A percentile compares a stretch with the other conserved stretches of the same genome.
Evolutionary conservation across 2,113 vertebrate genomes (phyloP).

Genomic region (Microtus ochrogaster): DNA sequence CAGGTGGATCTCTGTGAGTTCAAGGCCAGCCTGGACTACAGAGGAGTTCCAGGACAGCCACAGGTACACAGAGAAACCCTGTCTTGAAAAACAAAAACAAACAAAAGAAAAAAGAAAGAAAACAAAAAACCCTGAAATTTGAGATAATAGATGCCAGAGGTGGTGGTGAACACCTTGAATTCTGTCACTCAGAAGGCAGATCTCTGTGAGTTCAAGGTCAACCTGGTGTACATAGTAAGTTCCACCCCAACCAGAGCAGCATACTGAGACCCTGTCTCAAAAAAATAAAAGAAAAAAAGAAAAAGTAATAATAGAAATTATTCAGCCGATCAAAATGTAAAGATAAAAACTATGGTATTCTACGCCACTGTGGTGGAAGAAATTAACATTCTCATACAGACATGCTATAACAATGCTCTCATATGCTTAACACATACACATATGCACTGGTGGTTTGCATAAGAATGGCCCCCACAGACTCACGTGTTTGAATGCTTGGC

Average conservation of each 20-base stretch:
- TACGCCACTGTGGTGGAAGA: neutral
- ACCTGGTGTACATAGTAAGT: no score
- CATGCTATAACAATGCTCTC: no score
- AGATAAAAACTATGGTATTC: slow-evolving; percentile 56
- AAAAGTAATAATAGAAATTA: neutral
- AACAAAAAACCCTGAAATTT: neutral
- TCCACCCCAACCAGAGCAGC: no score
- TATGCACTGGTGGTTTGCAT: no score
- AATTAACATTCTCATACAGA: neutral
- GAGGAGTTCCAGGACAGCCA: no score
- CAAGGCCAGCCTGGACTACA: neutral
- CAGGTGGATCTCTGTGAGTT: neutral
- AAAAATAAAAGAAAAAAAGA: neutral
- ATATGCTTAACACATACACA: no score
- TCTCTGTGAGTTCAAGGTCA: no score
- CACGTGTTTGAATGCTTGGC: no score
- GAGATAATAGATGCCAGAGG: neutral
- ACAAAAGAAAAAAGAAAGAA: no score
- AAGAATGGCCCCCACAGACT: no score
- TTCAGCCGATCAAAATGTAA: neutral
- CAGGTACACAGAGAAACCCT: neutral
- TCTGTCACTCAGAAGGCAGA: neutral
- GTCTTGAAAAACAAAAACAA: neutral
- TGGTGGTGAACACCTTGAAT: neutral
- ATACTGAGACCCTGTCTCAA: no score